Base-by-base conservation (phyloP, 92 coral and sea anemone species). In the Pocillopora meandrina region DNA sequence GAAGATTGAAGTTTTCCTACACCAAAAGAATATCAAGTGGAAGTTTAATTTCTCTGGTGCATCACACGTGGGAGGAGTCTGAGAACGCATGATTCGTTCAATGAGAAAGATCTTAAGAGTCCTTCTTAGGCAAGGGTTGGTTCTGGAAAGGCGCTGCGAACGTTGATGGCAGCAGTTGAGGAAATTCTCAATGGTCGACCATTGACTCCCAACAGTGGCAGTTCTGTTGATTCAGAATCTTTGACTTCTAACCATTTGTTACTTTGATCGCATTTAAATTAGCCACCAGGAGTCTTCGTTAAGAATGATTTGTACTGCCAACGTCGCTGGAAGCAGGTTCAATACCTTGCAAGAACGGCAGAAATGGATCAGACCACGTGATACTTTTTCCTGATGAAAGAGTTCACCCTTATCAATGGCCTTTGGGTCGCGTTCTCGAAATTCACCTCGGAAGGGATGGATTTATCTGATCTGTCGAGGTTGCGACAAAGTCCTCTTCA, bases 1-100 rank as follows among this genome's bases (percentile, higher is more conserved):
- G 60, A 74, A 23, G 26, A 23, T 23, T 0, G 26, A 23, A 23
- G 26, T 23, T 23, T 23, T 23, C 26, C 26, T 23, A 31, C 47
- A 57, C 42, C 88, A 76, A 49, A 64, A 68, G 61, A 84, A 76
- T 55, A 84, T 84, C 82, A 72, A 49, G 31, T 75, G 88, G 88
- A 70, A 63, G 21, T 84, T 84, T 15, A 84, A 84, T 35, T 67
- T 19, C 26, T 76, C 88, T n/a, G 82, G 81, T 10, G 84, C 73
- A 1, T 86, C 84, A n/a, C 84, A 86, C 34, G 71, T 78, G 89
- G 84, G 85, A 42, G 89, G 89, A 35, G 77, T 86, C 19, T 86
- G 89, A 74, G 84, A 86, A 33, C 80, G 78, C 61, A 49, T 85
- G 5, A 78, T 85, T 47, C 72, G 78, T 15, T 68, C 84, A 9